Evolutionary conservation across 2,888 invertebrate genomes (phyloP).

Genomic region (Protophormia terraenovae): DNA sequence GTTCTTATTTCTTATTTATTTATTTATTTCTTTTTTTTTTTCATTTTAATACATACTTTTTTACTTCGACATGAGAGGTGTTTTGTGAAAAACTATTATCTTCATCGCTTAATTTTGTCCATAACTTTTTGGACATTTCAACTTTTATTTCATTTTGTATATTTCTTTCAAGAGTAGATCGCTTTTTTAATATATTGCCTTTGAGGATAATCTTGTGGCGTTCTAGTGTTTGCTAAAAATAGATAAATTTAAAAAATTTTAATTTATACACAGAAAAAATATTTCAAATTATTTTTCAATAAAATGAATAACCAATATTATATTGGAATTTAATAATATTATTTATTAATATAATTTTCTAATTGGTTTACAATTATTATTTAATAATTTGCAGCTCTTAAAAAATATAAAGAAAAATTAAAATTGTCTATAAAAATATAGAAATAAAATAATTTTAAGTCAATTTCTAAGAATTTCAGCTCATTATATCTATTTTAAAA

Average conservation of each 20-base stretch:
- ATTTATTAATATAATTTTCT: too few species aligned
- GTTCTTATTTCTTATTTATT: neutral
- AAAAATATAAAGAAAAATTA: too few species aligned
- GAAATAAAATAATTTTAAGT: too few species aligned
- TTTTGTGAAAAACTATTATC: constrained; percentile 31
- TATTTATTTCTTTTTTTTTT: neutral
- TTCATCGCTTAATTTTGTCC: constrained; percentile 50
- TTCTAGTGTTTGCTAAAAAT: constrained; percentile 80
- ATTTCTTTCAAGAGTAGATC: constrained; percentile 93
- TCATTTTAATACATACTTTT: constrained; percentile 61
- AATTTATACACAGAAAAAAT: too few species aligned
- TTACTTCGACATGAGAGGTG: constrained; percentile 35
- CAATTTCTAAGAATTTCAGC: too few species aligned
- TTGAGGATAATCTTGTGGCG: constrained; percentile 95
- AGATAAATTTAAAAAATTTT: constrained; percentile 10
- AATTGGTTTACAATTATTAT: too few species aligned
- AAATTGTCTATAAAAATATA: too few species aligned
- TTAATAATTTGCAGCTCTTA: too few species aligned
- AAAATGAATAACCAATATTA: too few species aligned
- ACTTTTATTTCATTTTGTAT: constrained; percentile 94
- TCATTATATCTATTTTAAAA: too few species aligned
- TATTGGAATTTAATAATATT: too few species aligned
- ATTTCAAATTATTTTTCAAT: too few species aligned
- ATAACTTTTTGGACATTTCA: constrained; percentile 86
- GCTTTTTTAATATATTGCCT: constrained; percentile 95